Percentiles rank a stretch among this genome's conserved stretches.
These are phyloP conservation scores for Meriones psammophilus DNA, from an alignment of 2,797 vertebrate species.

Conservation along the genomic window DNA sequence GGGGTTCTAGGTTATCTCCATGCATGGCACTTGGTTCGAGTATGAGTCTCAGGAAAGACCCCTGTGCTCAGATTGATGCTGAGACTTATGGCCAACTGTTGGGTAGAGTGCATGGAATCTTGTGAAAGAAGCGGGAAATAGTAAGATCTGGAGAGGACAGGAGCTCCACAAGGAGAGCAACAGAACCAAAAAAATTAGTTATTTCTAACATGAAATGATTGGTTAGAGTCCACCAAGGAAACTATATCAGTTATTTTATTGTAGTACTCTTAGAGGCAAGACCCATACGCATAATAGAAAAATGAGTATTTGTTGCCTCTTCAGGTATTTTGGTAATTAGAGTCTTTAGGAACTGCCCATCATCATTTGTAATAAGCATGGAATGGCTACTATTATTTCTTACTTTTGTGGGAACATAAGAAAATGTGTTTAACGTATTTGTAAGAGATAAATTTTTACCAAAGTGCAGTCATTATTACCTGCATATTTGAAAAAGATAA, in stretches of 20 bases:
- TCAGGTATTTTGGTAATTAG: neutral
- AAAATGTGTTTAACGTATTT: neutral
- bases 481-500: conserved; percentile 14
- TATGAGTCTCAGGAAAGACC: too few relatives aligned
- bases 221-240: neutral
- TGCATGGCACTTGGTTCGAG: too few relatives aligned
- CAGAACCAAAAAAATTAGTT: neutral
- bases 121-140: too few relatives aligned
- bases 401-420: neutral
- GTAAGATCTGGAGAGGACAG: too few relatives aligned
- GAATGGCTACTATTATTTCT: neutral
- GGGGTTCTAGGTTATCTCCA: too few relatives aligned
- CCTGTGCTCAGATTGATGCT: too few relatives aligned
- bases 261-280: neutral
- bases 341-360: neutral
- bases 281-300: neutral
- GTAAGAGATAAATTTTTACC: neutral
- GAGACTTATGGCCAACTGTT: too few relatives aligned
- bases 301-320: neutral
- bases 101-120: too few relatives aligned
- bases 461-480: neutral
- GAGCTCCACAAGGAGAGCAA: too few relatives aligned
- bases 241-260: neutral
- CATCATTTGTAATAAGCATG: neutral
- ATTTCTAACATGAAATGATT: neutral